These are phyloP conservation scores for Porites lobata DNA, from an alignment of 92 coral and sea anemone genomes.

Conservation along the genomic window DNA sequence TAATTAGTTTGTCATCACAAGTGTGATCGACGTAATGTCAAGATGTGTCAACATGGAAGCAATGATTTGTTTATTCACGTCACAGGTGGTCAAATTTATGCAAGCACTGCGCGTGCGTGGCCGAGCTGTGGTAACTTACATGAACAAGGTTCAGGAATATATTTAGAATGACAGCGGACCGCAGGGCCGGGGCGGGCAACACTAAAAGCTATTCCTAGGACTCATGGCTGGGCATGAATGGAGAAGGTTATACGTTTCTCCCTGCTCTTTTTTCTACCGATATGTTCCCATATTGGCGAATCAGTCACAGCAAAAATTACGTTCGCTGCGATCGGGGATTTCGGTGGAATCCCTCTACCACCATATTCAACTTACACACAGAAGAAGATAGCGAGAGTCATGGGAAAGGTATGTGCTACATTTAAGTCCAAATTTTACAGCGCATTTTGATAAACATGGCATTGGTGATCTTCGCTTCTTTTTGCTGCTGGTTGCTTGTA, in stretches of 20 bases:
- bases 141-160: conserved; percentile 26
- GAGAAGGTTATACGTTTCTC: conserved; percentile 39
- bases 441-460: neutral
- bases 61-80: conserved; percentile 1
- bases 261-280: conserved; percentile 34
- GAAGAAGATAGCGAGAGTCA: conserved; percentile 66
- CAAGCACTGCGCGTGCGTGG: conserved; percentile 22
- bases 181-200: conserved; percentile 20
- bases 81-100: conserved; percentile 19
- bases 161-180: conserved; percentile 33
- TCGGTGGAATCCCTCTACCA: conserved; percentile 79
- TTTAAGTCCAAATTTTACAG: neutral
- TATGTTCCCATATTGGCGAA: conserved; percentile 22
- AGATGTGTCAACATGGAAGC: neutral
- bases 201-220: conserved; percentile 3
- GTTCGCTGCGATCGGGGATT: conserved; percentile 91
- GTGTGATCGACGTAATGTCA: neutral
- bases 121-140: conserved; percentile 21
- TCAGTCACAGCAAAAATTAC: conserved; percentile 41
- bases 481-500: conserved; percentile 33
- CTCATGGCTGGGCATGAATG: conserved; percentile 57
- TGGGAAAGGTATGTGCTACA: conserved; percentile 81
- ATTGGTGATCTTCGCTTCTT: neutral
- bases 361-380: conserved; percentile 83
- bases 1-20: neutral